Conservation (phyloP, 1,140 invertebrate species). For the Hesperophylax magnus region DNA sequence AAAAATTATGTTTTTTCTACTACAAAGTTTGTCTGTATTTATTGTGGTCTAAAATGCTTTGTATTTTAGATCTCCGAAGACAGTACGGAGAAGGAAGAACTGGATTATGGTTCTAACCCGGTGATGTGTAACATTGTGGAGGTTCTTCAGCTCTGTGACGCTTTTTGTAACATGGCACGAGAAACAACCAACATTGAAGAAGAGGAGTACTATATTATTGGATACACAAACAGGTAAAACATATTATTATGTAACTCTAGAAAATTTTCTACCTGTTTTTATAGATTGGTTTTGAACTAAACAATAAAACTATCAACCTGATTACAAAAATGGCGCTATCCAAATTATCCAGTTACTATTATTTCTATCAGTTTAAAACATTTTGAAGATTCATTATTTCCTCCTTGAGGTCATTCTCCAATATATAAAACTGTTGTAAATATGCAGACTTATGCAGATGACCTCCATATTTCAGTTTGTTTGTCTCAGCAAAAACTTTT, state of each 20-base stretch:
- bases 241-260: conserved; percentile 10
- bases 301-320: background rate
- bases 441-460: too few relatives aligned
- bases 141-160: conserved; percentile 71
- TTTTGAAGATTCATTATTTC: too few relatives aligned
- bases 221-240: conserved; percentile 68
- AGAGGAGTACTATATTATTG: conserved; percentile 67
- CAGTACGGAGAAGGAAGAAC: conserved; percentile 59
- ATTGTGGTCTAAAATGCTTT: background rate
- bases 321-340: too few relatives aligned
- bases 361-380: background rate
- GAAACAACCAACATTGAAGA: conserved; percentile 61
- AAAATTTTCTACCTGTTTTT: background rate
- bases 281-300: too few relatives aligned
- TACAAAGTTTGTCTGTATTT: too few relatives aligned
- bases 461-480: too few relatives aligned
- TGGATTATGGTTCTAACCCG: conserved; percentile 66
- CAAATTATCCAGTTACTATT: too few relatives aligned
- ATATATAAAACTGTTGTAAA: too few relatives aligned
- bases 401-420: too few relatives aligned
- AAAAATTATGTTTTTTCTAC: too few relatives aligned
- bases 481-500: too few relatives aligned
- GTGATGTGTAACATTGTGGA: conserved; percentile 70
- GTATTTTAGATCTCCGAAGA: conserved; percentile 60
- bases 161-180: conserved; percentile 70